phyloP scores from a whole-genome alignment of 64 coral and sea anemone species.

The Porites lutea region DNA sequence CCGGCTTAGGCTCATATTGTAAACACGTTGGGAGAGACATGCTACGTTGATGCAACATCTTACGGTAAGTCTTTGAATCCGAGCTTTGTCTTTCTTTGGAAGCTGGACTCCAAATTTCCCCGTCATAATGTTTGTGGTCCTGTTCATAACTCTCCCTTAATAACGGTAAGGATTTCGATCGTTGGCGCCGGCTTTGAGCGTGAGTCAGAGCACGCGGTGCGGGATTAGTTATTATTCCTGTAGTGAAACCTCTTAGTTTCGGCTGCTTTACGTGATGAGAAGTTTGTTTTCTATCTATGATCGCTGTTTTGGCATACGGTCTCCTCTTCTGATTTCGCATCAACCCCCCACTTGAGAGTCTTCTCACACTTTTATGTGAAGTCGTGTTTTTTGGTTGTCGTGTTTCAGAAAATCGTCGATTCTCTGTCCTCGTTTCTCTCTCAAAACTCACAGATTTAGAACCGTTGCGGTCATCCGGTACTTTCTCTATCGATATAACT shows the following conservation, averaged over 20 bases:
- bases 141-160: neutral
- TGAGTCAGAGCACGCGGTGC: too few species aligned
- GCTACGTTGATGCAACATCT: neutral
- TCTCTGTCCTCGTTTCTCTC: neutral
- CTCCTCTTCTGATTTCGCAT: slow-evolving; percentile 10
- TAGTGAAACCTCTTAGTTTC: neutral
- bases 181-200: neutral
- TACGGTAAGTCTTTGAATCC: neutral
- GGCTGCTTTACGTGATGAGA: neutral
- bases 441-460: neutral
- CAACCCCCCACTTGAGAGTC: slow-evolving; percentile 1
- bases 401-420: slow-evolving; percentile 9
- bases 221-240: neutral
- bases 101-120: neutral
- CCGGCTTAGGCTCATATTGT: neutral
- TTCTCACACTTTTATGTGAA: neutral
- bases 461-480: neutral
- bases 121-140: neutral
- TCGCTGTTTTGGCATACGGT: neutral
- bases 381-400: neutral
- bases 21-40: neutral
- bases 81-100: neutral
- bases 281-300: neutral
- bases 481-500: slow-evolving; percentile 14
- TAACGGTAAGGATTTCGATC: neutral